Evolutionary conservation across 2,113 vertebrate genomes (phyloP).

Genomic region (Hemibates koningsi): DNA sequence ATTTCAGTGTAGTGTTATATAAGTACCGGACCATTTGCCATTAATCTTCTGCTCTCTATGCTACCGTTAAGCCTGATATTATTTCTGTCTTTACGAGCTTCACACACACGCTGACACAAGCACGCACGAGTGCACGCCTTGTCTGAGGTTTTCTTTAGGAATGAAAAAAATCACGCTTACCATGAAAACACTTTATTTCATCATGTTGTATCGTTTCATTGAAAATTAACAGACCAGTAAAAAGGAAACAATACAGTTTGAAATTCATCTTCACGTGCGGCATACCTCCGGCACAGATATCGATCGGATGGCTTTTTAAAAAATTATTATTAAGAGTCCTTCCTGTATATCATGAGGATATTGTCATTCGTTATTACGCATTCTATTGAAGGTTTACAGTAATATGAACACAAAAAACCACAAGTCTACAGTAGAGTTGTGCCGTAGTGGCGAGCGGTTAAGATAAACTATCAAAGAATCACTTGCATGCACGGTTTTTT

Average conservation of each 20-base stretch:
- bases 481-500: slow-evolving; percentile 70
- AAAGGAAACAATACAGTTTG: slow-evolving; percentile 55
- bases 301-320: slow-evolving; percentile 46
- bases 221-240: slow-evolving; percentile 57
- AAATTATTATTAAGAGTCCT: slow-evolving; percentile 6
- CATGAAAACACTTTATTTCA: slow-evolving; percentile 71
- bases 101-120: not conserved
- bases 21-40: not conserved
- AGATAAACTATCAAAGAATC: slow-evolving; percentile 56
- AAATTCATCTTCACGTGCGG: slow-evolving; percentile 14
- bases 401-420: slow-evolving; percentile 67
- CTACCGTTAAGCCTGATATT: not conserved
- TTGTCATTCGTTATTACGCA: slow-evolving; percentile 42
- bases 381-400: slow-evolving; percentile 54
- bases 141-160: not conserved
- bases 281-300: slow-evolving; percentile 19
- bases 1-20: not conserved
- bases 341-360: slow-evolving; percentile 12
- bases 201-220: slow-evolving; percentile 52
- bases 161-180: not conserved
- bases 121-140: not conserved
- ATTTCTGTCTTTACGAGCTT: not conserved
- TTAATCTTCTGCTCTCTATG: not conserved
- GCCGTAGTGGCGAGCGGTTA: slow-evolving; percentile 38
- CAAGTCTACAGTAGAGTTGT: slow-evolving; percentile 57